Evolutionary conservation across 2,888 invertebrate genomes (phyloP), one percentile per base, ranked within the genome.

Genomic region (Ormyrus pomaceus): DNA sequence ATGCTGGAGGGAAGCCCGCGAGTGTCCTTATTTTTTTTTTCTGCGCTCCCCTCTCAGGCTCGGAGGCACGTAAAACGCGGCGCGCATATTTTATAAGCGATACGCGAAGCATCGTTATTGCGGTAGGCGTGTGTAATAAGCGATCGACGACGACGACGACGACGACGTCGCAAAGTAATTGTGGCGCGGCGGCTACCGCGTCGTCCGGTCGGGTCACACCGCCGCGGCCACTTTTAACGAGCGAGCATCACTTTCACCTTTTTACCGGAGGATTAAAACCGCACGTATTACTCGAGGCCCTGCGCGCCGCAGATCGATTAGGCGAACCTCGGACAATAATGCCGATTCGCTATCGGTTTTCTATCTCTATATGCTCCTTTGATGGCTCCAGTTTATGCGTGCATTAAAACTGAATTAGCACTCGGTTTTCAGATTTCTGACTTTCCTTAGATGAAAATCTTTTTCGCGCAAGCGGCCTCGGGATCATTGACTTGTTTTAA

Each of bases 211-310:
- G 53, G 53, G 58, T 13, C 66, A 34, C 7, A 6, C 46, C 19
- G n/a, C n/a, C 8, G 53, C 62, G 13, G 9, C 56, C 34, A 34
- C 34, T 34, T 62, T 76, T 61, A 68, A 61, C 79, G 53, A 51
- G 19, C 71, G 71, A 70, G 75, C 71, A 80, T 80, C 79, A 80
- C 79, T 80, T 80, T 80, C 79, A 80, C 79, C 75, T 79, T 79
- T 74, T 79, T 79, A 74, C 72, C 72, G 64, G 34, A 6, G 74
- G 66, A 50, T 64, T 50, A 10, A 51, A 34, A 65, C 48, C 48
- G 55, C 61, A 55, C 74, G 69, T 64, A 70, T 74, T 74, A 74
- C 79, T 74, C 53, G 72, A 7, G 8, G 34, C 13, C 34, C 1
- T 34, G 34, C 46, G 56, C 61, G 53, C 8, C 50, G 8, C 9